Conservation (phyloP, 2,888 invertebrate species). For the Pilophorus perplexus region DNA sequence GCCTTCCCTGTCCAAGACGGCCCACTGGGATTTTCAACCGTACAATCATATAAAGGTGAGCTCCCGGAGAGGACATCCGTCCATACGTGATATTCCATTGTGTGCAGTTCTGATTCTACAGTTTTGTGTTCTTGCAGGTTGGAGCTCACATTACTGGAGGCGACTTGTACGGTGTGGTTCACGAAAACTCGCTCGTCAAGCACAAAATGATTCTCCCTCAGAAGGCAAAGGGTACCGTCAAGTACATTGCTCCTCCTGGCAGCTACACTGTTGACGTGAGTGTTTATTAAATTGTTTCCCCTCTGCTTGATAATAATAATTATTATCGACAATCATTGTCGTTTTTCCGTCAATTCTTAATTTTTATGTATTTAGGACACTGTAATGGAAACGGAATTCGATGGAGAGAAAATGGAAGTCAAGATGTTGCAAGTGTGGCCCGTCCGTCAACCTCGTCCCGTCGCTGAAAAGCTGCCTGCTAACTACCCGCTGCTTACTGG, state of each 20-base stretch:
- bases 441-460: slow-evolving; percentile 94
- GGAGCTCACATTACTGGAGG: slow-evolving; percentile 99
- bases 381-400: slow-evolving; percentile 98
- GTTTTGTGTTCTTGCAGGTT: slow-evolving; percentile 57
- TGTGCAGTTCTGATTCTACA: neutral
- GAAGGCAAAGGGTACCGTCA: slow-evolving; percentile 91
- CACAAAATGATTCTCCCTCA: slow-evolving; percentile 96
- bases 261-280: slow-evolving; percentile 89
- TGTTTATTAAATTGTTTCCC: too few relatives aligned
- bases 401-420: slow-evolving; percentile 87
- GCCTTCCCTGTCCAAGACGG: slow-evolving; percentile 78
- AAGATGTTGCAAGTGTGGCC: slow-evolving; percentile 99
- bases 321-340: too few relatives aligned
- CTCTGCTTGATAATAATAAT: too few relatives aligned
- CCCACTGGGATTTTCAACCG: slow-evolving; percentile 91
- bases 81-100: too few relatives aligned
- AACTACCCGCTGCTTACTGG: slow-evolving; percentile 98
- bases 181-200: slow-evolving; percentile 96
- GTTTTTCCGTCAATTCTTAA: too few relatives aligned
- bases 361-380: slow-evolving; percentile 65
- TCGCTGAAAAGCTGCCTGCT: slow-evolving; percentile 96
- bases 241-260: slow-evolving; percentile 89
- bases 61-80: slow-evolving; percentile 26
- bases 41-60: slow-evolving; percentile 68
- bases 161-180: slow-evolving; percentile 92